Percentiles rank a stretch among this genome's conserved stretches.
Evolutionary conservation across 35 echinoderm and acorn worm genomes (phyloP).

Genomic region (Amphiura filiformis): DNA sequence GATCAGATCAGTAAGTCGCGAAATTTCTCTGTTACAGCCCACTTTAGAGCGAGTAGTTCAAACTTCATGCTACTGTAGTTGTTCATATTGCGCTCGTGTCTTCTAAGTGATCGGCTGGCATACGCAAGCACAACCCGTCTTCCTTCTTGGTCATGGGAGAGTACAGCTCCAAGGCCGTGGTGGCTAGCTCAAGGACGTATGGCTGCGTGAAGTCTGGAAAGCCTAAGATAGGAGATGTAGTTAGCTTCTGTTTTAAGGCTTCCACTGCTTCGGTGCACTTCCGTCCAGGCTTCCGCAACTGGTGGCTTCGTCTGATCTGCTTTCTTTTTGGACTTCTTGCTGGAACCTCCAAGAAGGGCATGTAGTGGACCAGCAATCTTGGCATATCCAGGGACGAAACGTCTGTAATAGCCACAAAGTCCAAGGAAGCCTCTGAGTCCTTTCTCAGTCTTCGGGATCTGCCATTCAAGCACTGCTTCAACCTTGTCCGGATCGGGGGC

Average conservation of each 20-base stretch:
- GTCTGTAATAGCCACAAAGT: slow-evolving; percentile 43
- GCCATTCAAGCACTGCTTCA: slow-evolving; percentile 21
- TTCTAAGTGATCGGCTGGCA: slow-evolving; percentile 26
- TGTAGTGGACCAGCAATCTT: slow-evolving; percentile 58
- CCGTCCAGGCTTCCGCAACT: slow-evolving; percentile 13
- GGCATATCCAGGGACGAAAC: slow-evolving; percentile 41
- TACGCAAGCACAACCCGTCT: slow-evolving; percentile 16
- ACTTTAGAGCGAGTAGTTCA: slow-evolving; percentile 56
- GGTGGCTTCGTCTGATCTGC: background rate
- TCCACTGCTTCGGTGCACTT: slow-evolving; percentile 40
- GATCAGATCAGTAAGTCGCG: slow-evolving; percentile 57
- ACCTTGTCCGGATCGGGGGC: slow-evolving; percentile 65
- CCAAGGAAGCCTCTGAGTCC: slow-evolving; percentile 54
- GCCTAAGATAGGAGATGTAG: slow-evolving; percentile 37
- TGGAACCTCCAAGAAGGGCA: slow-evolving; percentile 9
- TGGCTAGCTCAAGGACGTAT: slow-evolving; percentile 66
- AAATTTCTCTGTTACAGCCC: slow-evolving; percentile 76
- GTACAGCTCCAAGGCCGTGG: slow-evolving; percentile 32
- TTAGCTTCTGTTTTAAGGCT: slow-evolving; percentile 35
- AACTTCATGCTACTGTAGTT: slow-evolving; percentile 90
- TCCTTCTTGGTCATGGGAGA: slow-evolving; percentile 32
- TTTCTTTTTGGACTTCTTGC: slow-evolving; percentile 22
- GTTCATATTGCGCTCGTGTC: slow-evolving; percentile 49
- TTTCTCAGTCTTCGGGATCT: slow-evolving; percentile 14
- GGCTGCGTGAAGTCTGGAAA: slow-evolving; percentile 62